A percentile compares a stretch with the other conserved stretches of the same genome.
Evolutionary conservation across 2,797 vertebrate species (phyloP).

Genomic region (Numenius phaeopus): DNA sequence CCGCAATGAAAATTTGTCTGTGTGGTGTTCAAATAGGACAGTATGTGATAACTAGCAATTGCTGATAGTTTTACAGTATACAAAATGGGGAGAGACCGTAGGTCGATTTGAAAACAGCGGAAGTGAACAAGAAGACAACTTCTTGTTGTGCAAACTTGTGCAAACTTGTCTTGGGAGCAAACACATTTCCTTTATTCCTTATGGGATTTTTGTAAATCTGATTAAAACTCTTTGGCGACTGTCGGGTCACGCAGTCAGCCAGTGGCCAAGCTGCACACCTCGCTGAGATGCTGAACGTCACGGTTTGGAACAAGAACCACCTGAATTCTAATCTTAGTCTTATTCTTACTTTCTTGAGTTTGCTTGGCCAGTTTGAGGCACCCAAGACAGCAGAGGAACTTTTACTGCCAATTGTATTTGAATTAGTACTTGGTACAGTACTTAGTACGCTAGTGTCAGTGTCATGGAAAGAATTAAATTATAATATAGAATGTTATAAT

Average conservation of each 20-base stretch:
- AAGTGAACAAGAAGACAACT: neutral
- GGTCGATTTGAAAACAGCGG: conserved; percentile 19
- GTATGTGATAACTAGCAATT: neutral
- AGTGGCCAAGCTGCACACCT: neutral
- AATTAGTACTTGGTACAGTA: neutral
- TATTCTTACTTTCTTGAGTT: neutral
- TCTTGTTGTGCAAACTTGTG: neutral
- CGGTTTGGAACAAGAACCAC: neutral
- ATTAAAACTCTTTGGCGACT: neutral
- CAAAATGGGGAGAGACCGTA: neutral
- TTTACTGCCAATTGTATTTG: neutral
- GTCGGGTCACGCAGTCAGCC: neutral
- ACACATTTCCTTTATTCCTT: neutral
- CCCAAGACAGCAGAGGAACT: neutral
- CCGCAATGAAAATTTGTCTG: conserved; percentile 41
- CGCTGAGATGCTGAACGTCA: neutral
- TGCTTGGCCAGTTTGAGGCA: neutral
- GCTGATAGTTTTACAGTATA: neutral
- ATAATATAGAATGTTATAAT: neutral
- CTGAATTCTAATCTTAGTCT: neutral
- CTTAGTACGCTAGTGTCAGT: neutral
- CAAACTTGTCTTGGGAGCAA: neutral
- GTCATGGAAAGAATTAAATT: neutral
- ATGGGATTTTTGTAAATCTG: neutral
- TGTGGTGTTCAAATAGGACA: conserved; percentile 12